Evolutionary conservation across 2,113 vertebrate genomes (phyloP), one percentile per base, ranked within the genome.

Genomic region (Odobenus rosmarus): DNA sequence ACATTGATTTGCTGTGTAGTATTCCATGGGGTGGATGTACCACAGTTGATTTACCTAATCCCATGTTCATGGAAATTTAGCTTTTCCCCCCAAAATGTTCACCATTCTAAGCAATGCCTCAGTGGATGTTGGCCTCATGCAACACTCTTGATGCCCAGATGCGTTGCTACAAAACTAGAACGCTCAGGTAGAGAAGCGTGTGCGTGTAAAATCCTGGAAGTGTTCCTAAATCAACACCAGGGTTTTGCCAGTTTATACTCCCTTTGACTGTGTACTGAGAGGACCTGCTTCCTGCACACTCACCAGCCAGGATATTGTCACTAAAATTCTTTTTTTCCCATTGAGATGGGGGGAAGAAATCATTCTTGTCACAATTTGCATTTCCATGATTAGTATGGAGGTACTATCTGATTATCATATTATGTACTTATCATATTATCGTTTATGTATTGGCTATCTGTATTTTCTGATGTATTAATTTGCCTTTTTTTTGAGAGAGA

Each of bases 111-210:
- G 28, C 53, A 3, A 8, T 0, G 49, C 9, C 31, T 4, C 28
- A 2, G 23, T 11, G 61, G 15, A 31, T 3, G 2, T 26, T 46
- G 42, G 42, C 23, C 57, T 49, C 26, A 49, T 1, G 0, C 12
- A 12, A 74, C 33, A 0, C 62, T 10, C 19, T 15, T 15, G 3
- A 1, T 13, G 26, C 13, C 23, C 26, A 0, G 1, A 1, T 26
- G 36, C 3, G 1, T 15, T 42, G 16, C 23, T 51, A 12, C 82
- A 39, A 12, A 36, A 59, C 7, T 26, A 49, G 46, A 31, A 42
- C 26, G 16, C 2, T 2, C 4, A 1, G 51, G 61, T 1, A 46
- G 61, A 36, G 2, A 0, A 49, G 19, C 0, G 2, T 1, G 0
- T n/a, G 39, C 69, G 0, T 57, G 55, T 72, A 39, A 55, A 83